Conservation (phyloP, 1,140 invertebrate genomes). For the Musca domestica region DNA sequence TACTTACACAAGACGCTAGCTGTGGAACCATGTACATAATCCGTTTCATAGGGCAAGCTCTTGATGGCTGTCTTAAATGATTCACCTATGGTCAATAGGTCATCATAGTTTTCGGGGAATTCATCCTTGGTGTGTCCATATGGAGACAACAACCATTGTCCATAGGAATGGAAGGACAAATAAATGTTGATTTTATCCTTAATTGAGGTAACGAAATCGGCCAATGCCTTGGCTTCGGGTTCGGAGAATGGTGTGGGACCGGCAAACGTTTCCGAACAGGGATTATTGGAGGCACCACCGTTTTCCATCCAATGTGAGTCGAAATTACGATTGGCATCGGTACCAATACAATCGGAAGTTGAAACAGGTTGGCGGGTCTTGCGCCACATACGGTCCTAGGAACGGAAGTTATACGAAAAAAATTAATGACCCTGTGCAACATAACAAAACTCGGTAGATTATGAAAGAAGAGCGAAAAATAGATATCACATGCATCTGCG, state of each 20-base stretch:
- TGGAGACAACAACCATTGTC: conserved; percentile 57
- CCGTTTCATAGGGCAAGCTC: conserved; percentile 56
- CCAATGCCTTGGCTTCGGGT: conserved; percentile 65
- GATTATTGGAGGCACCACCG: conserved; percentile 41
- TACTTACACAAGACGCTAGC: conserved; percentile 61
- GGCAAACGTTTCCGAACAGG: conserved; percentile 68
- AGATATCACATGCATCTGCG: no score
- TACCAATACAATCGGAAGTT: conserved; percentile 58
- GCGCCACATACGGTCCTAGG: conserved; percentile 57
- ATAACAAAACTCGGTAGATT: no score
- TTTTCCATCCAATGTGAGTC: conserved; percentile 62
- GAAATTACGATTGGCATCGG: conserved; percentile 71
- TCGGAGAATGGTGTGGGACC: conserved; percentile 74
- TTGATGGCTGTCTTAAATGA: conserved; percentile 55
- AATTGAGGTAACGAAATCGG: conserved; percentile 58
- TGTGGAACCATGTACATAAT: conserved; percentile 57
- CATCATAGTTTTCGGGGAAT: conserved; percentile 57
- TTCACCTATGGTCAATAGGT: conserved; percentile 56
- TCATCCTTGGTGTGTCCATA: conserved; percentile 56
- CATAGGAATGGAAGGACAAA: conserved; percentile 59
- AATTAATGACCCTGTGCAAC: no score
- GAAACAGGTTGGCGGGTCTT: conserved; percentile 55
- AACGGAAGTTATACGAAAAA: background rate
- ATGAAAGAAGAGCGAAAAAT: no score
- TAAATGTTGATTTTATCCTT: conserved; percentile 56